Conservation (phyloP, 2,888 invertebrate genomes). For the Acronicta alni region DNA sequence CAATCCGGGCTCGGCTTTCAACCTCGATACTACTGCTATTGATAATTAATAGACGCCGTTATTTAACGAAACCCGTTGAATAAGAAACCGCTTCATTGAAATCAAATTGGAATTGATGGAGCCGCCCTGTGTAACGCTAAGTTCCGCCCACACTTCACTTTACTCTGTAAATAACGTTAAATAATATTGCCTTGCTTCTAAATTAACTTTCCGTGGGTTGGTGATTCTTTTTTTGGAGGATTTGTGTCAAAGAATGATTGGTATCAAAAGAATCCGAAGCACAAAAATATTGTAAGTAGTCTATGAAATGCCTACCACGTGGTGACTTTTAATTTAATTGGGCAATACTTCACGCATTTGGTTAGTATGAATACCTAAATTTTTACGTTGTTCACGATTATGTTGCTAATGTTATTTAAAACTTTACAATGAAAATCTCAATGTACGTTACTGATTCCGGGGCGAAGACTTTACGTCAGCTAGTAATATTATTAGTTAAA, state of each 20-base stretch:
- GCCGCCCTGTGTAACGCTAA: slow-evolving; percentile 40
- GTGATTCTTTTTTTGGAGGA: slow-evolving; percentile 9
- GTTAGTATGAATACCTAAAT: no score
- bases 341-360: no score
- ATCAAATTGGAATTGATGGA: slow-evolving; percentile 79
- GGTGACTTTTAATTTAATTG: no score
- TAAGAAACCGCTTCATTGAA: slow-evolving; percentile 80
- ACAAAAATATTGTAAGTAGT: no score
- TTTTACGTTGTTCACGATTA: no score
- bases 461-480: no score
- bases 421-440: no score
- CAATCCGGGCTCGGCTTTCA: slow-evolving; percentile 69
- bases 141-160: slow-evolving; percentile 41
- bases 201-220: slow-evolving; percentile 19
- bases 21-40: slow-evolving; percentile 72
- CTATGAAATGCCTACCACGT: no score
- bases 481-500: no score
- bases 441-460: no score
- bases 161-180: slow-evolving; percentile 39
- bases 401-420: no score
- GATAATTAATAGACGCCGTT: slow-evolving; percentile 83
- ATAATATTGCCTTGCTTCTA: slow-evolving; percentile 30
- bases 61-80: slow-evolving; percentile 78
- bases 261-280: no score
- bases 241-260: neutral